These are phyloP conservation scores for Subacronicta megacephala DNA, from an alignment of 2,888 invertebrate species.

Conservation along the genomic window DNA sequence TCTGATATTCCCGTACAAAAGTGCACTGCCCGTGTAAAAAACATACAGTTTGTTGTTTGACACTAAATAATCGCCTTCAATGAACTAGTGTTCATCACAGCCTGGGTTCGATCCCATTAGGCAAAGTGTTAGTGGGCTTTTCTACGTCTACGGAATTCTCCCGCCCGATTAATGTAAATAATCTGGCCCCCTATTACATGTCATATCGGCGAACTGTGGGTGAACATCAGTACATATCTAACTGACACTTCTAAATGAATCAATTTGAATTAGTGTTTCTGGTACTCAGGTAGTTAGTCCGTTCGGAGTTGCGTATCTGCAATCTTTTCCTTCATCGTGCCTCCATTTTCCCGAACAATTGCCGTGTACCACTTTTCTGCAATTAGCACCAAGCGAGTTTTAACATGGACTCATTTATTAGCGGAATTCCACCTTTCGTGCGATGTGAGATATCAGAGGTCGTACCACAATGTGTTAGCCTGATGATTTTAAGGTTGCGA, in stretches of 20 bases:
- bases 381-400: slow-evolving; percentile 34
- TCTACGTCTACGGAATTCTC: not conserved
- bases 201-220: too few species aligned
- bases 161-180: too few species aligned
- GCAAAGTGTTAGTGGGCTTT: not conserved
- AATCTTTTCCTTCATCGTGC: slow-evolving; percentile 22
- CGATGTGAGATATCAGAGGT: too few species aligned
- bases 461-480: too few species aligned
- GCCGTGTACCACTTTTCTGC: slow-evolving; percentile 29
- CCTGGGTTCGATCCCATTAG: too few species aligned
- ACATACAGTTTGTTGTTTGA: too few species aligned
- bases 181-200: too few species aligned
- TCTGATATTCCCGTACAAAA: slow-evolving; percentile 15
- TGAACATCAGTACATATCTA: too few species aligned
- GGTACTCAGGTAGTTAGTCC: slow-evolving; percentile 4
- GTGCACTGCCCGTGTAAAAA: not conserved
- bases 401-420: slow-evolving; percentile 16
- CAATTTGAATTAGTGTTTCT: not conserved
- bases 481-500: too few species aligned
- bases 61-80: too few species aligned
- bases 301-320: slow-evolving; percentile 22
- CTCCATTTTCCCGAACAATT: slow-evolving; percentile 25
- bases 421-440: not conserved
- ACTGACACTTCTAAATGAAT: too few species aligned
- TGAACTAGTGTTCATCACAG: too few species aligned